Conservation (phyloP, 2,888 invertebrate genomes). For the Keiferia lycopersicella region DNA sequence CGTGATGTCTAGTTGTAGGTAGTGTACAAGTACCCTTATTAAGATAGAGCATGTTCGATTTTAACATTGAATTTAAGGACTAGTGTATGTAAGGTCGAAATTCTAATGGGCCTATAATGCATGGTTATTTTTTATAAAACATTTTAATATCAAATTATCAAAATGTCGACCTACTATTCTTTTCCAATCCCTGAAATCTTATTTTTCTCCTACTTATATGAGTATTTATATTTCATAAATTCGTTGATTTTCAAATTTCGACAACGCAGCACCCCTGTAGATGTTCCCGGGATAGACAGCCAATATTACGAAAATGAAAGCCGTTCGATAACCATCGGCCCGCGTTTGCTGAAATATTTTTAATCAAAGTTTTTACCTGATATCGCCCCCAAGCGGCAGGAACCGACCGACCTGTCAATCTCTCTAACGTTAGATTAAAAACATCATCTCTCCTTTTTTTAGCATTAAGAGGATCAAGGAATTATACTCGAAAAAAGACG, state of each 20-base stretch:
- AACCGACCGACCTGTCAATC: conserved; percentile 78
- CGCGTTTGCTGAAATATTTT: conserved; percentile 76
- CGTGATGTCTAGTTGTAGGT: no score
- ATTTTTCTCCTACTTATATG: no score
- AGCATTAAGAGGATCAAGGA: conserved; percentile 76
- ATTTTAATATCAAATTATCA: no score
- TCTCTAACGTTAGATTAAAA: conserved; percentile 79
- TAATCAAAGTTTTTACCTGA: conserved; percentile 80
- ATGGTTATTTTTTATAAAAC: no score
- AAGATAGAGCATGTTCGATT: no score
- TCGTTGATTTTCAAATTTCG: conserved; percentile 13
- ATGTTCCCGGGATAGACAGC: conserved; percentile 34
- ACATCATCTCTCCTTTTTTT: conserved; percentile 75
- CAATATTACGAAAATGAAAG: conserved; percentile 42
- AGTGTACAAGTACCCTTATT: no score
- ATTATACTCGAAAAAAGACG: conserved; percentile 56
- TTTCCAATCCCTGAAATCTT: no score
- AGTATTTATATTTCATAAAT: no score
- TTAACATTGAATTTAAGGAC: no score
- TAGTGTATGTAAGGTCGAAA: no score
- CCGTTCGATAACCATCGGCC: conserved; percentile 52
- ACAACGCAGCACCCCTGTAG: conserved; percentile 36
- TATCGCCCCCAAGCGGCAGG: conserved; percentile 56
- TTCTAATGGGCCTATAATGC: no score
- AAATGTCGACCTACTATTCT: no score